Evolutionary conservation across 2,113 vertebrate species (phyloP), one percentile per base, ranked within the genome.

Genomic region (Australoheros scitulus): DNA sequence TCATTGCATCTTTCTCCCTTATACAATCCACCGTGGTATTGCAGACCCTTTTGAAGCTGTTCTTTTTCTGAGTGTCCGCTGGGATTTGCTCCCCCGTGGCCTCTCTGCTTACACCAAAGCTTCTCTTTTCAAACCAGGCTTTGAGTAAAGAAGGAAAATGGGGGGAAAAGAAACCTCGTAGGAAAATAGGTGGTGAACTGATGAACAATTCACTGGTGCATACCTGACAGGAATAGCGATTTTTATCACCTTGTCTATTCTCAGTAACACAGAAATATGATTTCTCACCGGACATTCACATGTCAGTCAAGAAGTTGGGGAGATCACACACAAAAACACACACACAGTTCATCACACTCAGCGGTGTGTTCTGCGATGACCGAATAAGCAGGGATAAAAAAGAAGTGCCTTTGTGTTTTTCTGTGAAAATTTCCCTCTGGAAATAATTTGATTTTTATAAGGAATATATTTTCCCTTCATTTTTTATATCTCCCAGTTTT

Each of bases 41-140:
- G 90, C 88, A 91, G 92, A 89, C 84, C 90, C 91, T 91, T 95
- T 95, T 95, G 95, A 95, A 96, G 95, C 92, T 92, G 86, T 92
- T 94, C 92, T 94, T 94, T 95, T 94, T 94, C 84, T 56, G 91
- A 90, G 64, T 75, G 91, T 94, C 95, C 79, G 24, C 77, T 81
- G 95, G 94, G 95, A 95, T 91, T 93, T 74, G 78, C 80, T 95
- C 95, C 95, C 94, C 50, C 63, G 92, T 92, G 95, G 94, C 91
- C 91, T 89, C 86, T 91, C 91, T 94, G 93, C 95, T 95, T 94
- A 92, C 95, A 95, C 93, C 92, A 95, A 96, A 96, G 95, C 94
- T 93, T 87, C 83, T 92, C 95, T 94, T 95, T 93, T 95, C 92
- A 94, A 95, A 95, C 92, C 86, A 83, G 89, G 92, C 93, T 96